Percentiles rank a stretch among this genome's conserved stretches.
These are phyloP conservation scores for Drosophila lowei DNA, from an alignment of 1,140 invertebrate genomes.

Conservation along the genomic window DNA sequence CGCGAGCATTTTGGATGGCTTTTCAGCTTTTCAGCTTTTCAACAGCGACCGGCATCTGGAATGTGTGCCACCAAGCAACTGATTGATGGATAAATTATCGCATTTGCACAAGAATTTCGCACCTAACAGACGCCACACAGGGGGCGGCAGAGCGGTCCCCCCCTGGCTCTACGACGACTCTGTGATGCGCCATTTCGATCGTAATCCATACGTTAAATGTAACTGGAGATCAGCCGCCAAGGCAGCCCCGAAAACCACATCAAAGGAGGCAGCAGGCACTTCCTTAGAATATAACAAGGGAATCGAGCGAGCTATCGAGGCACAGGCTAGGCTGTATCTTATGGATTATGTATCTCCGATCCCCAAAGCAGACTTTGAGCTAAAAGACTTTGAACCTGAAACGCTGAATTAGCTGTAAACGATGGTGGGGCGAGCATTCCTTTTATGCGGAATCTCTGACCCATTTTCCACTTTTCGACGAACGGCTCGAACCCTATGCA, in stretches of 20 bases:
- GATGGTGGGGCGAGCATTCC: background rate
- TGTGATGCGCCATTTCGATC: slow-evolving; percentile 26
- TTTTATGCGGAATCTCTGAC: slow-evolving; percentile 38
- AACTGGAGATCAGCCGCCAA: slow-evolving; percentile 63
- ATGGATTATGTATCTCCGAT: too few relatives aligned
- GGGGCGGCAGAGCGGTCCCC: too few relatives aligned
- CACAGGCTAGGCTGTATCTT: too few relatives aligned
- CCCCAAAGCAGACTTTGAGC: too few relatives aligned
- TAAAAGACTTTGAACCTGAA: too few relatives aligned
- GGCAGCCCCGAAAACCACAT: slow-evolving; percentile 38
- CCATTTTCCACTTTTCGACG: slow-evolving; percentile 31
- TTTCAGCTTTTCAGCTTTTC: too few relatives aligned
- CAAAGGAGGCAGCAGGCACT: slow-evolving; percentile 15
- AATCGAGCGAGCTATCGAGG: background rate
- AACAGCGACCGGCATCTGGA: background rate
- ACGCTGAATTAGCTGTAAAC: too few relatives aligned
- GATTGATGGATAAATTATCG: slow-evolving; percentile 22
- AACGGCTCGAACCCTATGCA: slow-evolving; percentile 4
- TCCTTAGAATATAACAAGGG: slow-evolving; percentile 19
- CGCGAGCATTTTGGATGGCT: background rate
- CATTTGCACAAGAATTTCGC: background rate
- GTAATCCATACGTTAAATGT: slow-evolving; percentile 25
- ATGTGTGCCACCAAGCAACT: slow-evolving; percentile 27
- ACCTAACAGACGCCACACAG: too few relatives aligned
- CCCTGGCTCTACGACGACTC: background rate